Conservation (phyloP, 2,113 vertebrate species). For the Rynchops niger region DNA sequence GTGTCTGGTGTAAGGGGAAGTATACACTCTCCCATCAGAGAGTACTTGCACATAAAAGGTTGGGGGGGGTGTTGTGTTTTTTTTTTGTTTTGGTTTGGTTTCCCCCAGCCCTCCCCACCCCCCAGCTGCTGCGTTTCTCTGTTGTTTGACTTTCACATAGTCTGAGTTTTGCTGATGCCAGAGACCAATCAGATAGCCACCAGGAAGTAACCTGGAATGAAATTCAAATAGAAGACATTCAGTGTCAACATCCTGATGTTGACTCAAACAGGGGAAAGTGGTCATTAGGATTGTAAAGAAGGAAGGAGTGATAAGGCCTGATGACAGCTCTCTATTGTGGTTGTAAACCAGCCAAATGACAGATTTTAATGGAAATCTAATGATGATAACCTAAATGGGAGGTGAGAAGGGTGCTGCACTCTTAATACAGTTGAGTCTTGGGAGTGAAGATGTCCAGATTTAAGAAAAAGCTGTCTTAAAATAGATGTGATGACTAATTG, state of each 20-base stretch:
- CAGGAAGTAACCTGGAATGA: neutral
- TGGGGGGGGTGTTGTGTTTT: neutral
- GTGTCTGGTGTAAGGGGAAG: neutral
- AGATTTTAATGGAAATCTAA: neutral
- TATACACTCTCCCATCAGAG: neutral
- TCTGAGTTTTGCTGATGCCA: neutral
- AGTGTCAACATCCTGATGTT: neutral
- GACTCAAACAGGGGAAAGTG: neutral
- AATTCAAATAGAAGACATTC: neutral
- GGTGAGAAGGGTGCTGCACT: neutral
- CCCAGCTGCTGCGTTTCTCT: neutral
- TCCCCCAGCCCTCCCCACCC: rapidly evolving
- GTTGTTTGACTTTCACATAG: neutral
- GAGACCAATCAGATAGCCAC: neutral
- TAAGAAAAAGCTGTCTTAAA: neutral
- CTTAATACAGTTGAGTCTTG: neutral
- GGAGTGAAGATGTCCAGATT: neutral
- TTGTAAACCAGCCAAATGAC: neutral
- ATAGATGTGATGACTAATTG: neutral
- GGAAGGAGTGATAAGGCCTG: neutral
- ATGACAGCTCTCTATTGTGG: neutral
- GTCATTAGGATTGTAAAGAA: neutral
- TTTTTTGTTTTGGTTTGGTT: neutral
- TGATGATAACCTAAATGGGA: neutral
- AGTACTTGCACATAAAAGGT: neutral